Evolutionary conservation across 2,888 invertebrate genomes (phyloP), one percentile per base, ranked within the genome.

Genomic region (Drosophila koepferae): DNA sequence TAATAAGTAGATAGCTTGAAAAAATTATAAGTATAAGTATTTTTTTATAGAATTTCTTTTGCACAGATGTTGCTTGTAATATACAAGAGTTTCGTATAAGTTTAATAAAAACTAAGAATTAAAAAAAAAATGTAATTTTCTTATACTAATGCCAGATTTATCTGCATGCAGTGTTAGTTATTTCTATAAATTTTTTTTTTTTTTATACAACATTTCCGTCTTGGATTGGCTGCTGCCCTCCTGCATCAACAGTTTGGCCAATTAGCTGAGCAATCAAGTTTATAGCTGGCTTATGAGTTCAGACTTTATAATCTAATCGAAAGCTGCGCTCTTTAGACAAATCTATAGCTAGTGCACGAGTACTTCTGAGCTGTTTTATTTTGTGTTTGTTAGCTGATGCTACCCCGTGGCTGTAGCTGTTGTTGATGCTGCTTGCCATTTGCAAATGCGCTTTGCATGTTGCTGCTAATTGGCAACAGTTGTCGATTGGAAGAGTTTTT

Each of bases 381-480:
- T 46, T 46, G 23, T 38, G 38, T 48, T 38, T 48, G 18, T 40
- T 36, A 38, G 55, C 56, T 34, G 44, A 31, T 16, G 40, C 16
- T 40, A 18, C 28, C 58, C 44, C 18, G 60, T 34, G 38, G 44
- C 40, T 38, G 60, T 34, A 28, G 44, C 40, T 38, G 38, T 51
- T 51, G 49, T 16, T 40, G 54, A 16, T 53, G 48, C 38, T 38
- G 43, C 28, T 44, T 66, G 66, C 36, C 38, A 82, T 79, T 78
- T 73, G 86, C 85, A 89, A 86, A 86, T 86, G 90, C 73, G 89
- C 87, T 86, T 90, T 90, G 82, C 86, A 84, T 86, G 86, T 86
- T 76, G 72, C 90, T 82, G 89, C 90, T 86, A 86, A 86, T 86
- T 86, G 86, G 86, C 87, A 81, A 80, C 80, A 84, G 89, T 89